Evolutionary conservation across 2,797 vertebrate species (phyloP).

Genomic region (Allobates femoralis): DNA sequence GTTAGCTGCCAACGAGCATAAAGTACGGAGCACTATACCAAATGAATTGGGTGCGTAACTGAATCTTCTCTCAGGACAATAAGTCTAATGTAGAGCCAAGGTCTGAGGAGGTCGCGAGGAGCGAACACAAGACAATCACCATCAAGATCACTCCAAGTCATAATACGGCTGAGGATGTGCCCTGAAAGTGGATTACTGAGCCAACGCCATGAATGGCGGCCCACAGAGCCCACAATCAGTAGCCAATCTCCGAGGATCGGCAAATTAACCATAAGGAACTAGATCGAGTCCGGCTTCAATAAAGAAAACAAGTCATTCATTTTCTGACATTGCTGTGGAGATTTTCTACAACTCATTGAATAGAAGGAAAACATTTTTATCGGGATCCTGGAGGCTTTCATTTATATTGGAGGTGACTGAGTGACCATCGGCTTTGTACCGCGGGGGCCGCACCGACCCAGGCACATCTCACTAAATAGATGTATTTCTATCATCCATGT

Average conservation of each 20-base stretch:
- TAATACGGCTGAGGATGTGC: conserved; percentile 77
- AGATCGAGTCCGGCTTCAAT: conserved; percentile 51
- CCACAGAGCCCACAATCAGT: conserved; percentile 74
- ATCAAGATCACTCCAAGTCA: conserved; percentile 76
- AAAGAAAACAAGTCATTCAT: conserved; percentile 4
- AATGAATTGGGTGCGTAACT: conserved; percentile 82
- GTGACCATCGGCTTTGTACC: too few relatives aligned
- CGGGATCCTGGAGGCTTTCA: not conserved
- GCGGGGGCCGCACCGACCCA: not conserved
- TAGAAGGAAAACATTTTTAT: not conserved
- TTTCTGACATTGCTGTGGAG: not conserved
- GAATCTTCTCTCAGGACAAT: conserved; percentile 84
- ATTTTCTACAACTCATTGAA: not conserved
- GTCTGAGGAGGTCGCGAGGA: conserved; percentile 76
- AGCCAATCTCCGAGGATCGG: conserved; percentile 71
- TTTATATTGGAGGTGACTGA: too few relatives aligned
- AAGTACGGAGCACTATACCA: conserved; percentile 81
- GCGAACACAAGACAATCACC: conserved; percentile 76
- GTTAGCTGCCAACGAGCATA: conserved; percentile 80
- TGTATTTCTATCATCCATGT: too few relatives aligned
- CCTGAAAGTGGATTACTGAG: conserved; percentile 71
- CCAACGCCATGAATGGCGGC: conserved; percentile 68
- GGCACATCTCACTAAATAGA: not conserved
- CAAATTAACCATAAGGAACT: conserved; percentile 77
- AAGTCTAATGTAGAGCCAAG: conserved; percentile 80